phyloP scores from a whole-genome alignment of 53 echinoderm and acorn worm genomes.

The Patiria pectinifera region DNA sequence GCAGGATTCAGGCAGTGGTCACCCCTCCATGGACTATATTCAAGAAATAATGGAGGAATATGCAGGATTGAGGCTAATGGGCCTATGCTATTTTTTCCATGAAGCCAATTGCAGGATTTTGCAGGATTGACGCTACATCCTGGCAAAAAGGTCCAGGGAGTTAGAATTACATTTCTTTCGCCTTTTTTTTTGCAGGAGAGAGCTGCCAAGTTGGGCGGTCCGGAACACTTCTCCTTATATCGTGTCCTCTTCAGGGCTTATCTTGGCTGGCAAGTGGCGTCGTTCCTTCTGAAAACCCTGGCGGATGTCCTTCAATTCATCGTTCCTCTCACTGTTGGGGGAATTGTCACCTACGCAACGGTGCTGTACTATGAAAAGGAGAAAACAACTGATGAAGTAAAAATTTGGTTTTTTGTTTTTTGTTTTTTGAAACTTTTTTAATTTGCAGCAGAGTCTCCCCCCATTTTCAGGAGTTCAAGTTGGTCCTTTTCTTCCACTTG shows the following conservation, averaged over 20 bases:
- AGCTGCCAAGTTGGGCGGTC: conserved; percentile 31
- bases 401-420: neutral
- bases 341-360: conserved; percentile 59
- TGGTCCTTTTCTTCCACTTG: too few relatives aligned
- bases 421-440: too few relatives aligned
- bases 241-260: conserved; percentile 42
- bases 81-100: too few relatives aligned
- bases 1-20: too few relatives aligned
- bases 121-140: too few relatives aligned
- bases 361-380: conserved; percentile 54
- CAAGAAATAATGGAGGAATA: too few relatives aligned
- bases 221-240: conserved; percentile 46
- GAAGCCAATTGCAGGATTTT: too few relatives aligned
- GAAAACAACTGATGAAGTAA: neutral
- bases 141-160: too few relatives aligned
- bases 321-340: conserved; percentile 39
- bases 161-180: neutral
- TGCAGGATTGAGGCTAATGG: too few relatives aligned
- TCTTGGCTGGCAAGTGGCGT: conserved; percentile 24
- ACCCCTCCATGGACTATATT: too few relatives aligned
- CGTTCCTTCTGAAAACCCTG: conserved; percentile 12
- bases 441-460: too few relatives aligned
- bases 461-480: too few relatives aligned
- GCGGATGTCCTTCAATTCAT: conserved; percentile 54
- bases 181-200: conserved; percentile 15